Conservation (phyloP, 2,113 vertebrate species). For the Delphinapterus leucas region DNA sequence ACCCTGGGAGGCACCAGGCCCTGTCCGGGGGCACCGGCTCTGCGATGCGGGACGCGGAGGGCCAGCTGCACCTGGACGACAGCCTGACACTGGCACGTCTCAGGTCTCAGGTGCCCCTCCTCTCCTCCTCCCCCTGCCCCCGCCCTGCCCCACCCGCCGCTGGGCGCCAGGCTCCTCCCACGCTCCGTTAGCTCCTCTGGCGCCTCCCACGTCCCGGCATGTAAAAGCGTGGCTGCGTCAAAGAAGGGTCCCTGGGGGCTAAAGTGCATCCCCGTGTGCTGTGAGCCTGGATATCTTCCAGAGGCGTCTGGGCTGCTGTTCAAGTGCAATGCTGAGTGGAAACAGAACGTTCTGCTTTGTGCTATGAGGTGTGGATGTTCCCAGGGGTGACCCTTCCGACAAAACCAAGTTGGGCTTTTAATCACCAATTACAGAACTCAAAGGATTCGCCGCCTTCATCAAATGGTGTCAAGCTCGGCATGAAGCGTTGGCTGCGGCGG, state of each 20-base stretch:
- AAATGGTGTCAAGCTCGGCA: neutral
- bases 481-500: neutral
- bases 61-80: neutral
- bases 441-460: neutral
- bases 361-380: neutral
- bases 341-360: neutral
- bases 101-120: too few relatives aligned
- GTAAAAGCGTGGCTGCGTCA: too few relatives aligned
- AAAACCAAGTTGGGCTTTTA: neutral
- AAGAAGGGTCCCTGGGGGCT: too few relatives aligned
- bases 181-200: neutral
- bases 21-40: too few relatives aligned
- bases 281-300: neutral
- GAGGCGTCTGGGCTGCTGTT: neutral
- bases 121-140: too few relatives aligned
- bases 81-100: neutral
- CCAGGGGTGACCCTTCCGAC: neutral
- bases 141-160: fast-evolving
- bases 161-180: fast-evolving
- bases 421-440: neutral
- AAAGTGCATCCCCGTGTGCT: too few relatives aligned
- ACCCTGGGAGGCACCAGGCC: too few relatives aligned
- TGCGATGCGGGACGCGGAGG: fast-evolving
- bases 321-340: neutral
- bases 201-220: too few relatives aligned